Base-by-base conservation (phyloP, 1,140 invertebrate species). In the Paramacrobiotus metropolitanus region DNA sequence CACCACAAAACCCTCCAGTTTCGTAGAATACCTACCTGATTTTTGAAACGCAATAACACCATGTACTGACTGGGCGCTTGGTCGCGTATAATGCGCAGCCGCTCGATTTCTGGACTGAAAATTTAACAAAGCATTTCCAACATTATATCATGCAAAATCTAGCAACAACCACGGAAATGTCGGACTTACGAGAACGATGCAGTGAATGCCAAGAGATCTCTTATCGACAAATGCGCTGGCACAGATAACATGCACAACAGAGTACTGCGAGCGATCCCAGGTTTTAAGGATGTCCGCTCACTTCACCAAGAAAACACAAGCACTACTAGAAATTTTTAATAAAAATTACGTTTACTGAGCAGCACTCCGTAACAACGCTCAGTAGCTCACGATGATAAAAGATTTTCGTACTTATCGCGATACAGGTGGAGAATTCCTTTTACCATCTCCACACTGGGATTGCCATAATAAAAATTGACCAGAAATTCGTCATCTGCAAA, bases 341-440 rank as follows among this genome's bases (percentile, higher is more conserved):
- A n/a, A n/a, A n/a, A n/a, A n/a, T n/a, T n/a, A n/a, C n/a, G n/a
- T n/a, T n/a, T n/a, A n/a, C n/a, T n/a, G n/a, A n/a, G n/a, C n/a
- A n/a, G n/a, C n/a, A n/a, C n/a, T n/a, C n/a, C n/a, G n/a, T n/a
- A n/a, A n/a, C n/a, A n/a, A n/a, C n/a, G n/a, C n/a, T n/a, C n/a
- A n/a, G n/a, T n/a, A n/a, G n/a, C n/a, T n/a, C n/a, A n/a, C n/a
- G n/a, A n/a, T n/a, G n/a, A n/a, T n/a, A n/a, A n/a, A n/a, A n/a
- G n/a, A n/a, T n/a, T n/a, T n/a, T n/a, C n/a, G 72, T 74, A 86
- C 84, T 91, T 89, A 74, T 94, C 89, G 74, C 94, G 94, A 71
- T 91, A 95, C 1, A 96, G 75, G 79, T 97, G 92, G 28, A 98
- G 75, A 59, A 97, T 84, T 55, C 94, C 94, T 73, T 91, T 92